A percentile compares a stretch with the other conserved stretches of the same genome.
Evolutionary conservation across 2,113 vertebrate species (phyloP).

Genomic region (Psammodynastes pulverulentus): DNA sequence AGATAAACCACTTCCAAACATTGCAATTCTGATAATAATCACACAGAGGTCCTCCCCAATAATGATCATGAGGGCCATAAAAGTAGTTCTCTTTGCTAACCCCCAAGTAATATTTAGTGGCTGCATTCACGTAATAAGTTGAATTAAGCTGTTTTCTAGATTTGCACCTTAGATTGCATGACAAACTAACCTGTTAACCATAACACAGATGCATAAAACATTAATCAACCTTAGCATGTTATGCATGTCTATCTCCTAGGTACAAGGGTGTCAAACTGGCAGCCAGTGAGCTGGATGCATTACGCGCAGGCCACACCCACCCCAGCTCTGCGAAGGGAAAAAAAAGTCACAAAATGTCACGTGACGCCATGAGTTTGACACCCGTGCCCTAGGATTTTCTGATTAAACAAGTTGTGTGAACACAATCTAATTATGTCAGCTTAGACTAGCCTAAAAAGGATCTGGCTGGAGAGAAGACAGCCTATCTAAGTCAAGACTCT

Average conservation of each 20-base stretch:
- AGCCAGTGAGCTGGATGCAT: fast-evolving
- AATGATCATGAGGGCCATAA: background rate
- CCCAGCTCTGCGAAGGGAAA: no score
- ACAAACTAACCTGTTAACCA: background rate
- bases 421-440: background rate
- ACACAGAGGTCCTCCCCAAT: background rate
- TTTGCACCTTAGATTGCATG: background rate
- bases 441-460: background rate
- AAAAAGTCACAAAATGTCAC: no score
- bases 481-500: background rate
- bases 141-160: background rate
- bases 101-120: background rate
- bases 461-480: background rate
- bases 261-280: no score
- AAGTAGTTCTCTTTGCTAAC: background rate
- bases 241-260: background rate
- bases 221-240: background rate
- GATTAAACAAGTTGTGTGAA: background rate
- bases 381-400: background rate
- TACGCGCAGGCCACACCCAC: no score
- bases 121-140: background rate
- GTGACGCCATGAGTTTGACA: no score
- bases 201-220: background rate
- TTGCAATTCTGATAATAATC: background rate
- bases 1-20: background rate